Evolutionary conservation across 1,140 invertebrate genomes (phyloP).

Genomic region (Mylabris phalerata): DNA sequence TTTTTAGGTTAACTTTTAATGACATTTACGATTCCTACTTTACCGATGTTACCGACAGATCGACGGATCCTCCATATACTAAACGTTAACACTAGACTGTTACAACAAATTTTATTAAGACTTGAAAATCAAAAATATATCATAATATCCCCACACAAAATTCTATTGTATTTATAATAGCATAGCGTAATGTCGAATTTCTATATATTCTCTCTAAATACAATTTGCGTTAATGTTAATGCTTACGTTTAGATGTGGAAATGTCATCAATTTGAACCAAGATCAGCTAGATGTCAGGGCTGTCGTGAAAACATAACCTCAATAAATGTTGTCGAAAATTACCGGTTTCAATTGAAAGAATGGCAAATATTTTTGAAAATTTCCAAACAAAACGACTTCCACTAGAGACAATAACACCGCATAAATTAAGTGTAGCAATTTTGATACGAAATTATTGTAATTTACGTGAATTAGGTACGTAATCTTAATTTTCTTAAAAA

Average conservation of each 20-base stretch:
- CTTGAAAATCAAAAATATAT: too few relatives aligned
- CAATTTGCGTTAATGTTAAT: not conserved
- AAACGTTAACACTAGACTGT: too few relatives aligned
- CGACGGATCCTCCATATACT: too few relatives aligned
- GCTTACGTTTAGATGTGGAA: too few relatives aligned
- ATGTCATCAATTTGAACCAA: too few relatives aligned
- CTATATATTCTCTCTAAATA: too few relatives aligned
- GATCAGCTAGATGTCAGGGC: not conserved
- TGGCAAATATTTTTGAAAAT: conserved; percentile 1
- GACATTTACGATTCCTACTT: not conserved
- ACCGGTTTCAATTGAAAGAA: not conserved
- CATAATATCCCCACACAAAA: too few relatives aligned
- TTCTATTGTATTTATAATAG: too few relatives aligned
- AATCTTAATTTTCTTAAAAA: not conserved
- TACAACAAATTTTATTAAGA: too few relatives aligned
- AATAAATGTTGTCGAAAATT: not conserved
- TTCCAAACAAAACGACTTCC: conserved; percentile 9
- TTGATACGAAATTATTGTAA: conserved; percentile 50
- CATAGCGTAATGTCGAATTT: too few relatives aligned
- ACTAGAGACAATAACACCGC: conserved; percentile 48
- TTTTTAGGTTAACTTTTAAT: not conserved
- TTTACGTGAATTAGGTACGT: conserved; percentile 44
- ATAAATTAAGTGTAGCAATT: conserved; percentile 49
- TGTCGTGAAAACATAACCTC: conserved; percentile 1
- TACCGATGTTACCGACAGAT: not conserved